A percentile compares a stretch with the other conserved stretches of the same genome.
Evolutionary conservation across 92 coral and sea anemone genomes (phyloP).

Genomic region (Galaxea fascicularis): DNA sequence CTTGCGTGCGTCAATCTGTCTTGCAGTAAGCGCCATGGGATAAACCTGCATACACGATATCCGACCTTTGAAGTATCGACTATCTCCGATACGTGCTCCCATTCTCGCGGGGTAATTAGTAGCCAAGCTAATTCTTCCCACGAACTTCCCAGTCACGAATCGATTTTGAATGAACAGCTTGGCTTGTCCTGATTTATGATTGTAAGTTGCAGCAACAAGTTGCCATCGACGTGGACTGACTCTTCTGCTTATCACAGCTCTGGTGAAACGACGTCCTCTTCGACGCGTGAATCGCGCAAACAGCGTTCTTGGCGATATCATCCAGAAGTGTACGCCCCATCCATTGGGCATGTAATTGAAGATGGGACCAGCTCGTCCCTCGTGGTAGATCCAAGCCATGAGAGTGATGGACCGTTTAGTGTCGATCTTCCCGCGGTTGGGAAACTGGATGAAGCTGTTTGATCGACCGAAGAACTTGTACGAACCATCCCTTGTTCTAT

Average conservation of each 20-base stretch:
- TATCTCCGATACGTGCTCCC: constrained; percentile 75
- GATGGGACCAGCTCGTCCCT: constrained; percentile 82
- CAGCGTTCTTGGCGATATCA: constrained; percentile 64
- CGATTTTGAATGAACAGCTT: constrained; percentile 67
- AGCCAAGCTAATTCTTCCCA: constrained; percentile 70
- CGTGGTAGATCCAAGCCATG: constrained; percentile 81
- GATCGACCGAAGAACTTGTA: constrained; percentile 66
- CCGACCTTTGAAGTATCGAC: constrained; percentile 73
- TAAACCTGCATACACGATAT: constrained; percentile 87
- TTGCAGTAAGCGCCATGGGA: constrained; percentile 47
- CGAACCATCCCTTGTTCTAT: constrained; percentile 75
- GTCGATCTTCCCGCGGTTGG: constrained; percentile 77
- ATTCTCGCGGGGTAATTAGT: constrained; percentile 70
- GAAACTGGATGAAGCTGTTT: constrained; percentile 73
- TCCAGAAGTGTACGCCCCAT: constrained; percentile 81
- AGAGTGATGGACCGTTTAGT: constrained; percentile 73
- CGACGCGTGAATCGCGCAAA: constrained; percentile 70
- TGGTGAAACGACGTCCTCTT: constrained; percentile 53
- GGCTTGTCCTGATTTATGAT: constrained; percentile 68
- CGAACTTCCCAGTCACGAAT: constrained; percentile 53
- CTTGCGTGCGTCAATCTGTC: constrained; percentile 55
- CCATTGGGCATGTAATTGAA: constrained; percentile 80
- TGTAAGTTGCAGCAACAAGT: constrained; percentile 73
- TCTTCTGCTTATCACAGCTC: constrained; percentile 44
- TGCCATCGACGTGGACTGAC: constrained; percentile 72